Base-by-base conservation (phyloP, 1,140 invertebrate genomes). In the Orchesella cincta region DNA sequence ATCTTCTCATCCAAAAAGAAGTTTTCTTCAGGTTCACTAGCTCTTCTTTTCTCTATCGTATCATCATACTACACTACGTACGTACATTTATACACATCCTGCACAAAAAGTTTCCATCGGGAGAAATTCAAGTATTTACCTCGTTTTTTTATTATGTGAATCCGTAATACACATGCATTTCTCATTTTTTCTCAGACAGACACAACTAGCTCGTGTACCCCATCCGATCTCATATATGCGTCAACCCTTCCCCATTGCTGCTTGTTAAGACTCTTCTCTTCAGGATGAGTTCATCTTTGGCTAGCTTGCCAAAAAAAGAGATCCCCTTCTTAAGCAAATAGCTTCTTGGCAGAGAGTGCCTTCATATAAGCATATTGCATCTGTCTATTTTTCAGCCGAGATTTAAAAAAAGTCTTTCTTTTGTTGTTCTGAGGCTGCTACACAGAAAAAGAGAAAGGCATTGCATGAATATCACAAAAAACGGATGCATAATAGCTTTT, bases 241-340 rank as follows among this genome's bases (percentile, higher is more conserved):
- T 57, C 52, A 57, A 57, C 52, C 52, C 52, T 57, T 57, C 52
- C 23, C 52, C 23, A 29, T 67, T 33, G 29, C 26, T 67, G 8
- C 31, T 12, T 23, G 23, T 57, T 57, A n/a, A 18, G 26, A 16
- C 31, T 33, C 62, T 67, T n/a, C 33, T 33, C 33, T 33, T 67
- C 31, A 33, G 62, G 26, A 67, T 67, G 62, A 67, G 62, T 67
- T 67, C 62, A 67, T 29, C 33, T 67, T n/a, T 67, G 26, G 62
- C 28, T 29, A 33, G 62, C 31, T 33, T 67, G 62, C 62, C 62
- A 67, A 67, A 57, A 57, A 57, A 57, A 57, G 20, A 46, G 20
- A 31, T 31, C 62, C 62, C 62, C 29, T 67, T 67, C 31, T 31
- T 33, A 67, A 67, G 31, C 62, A 67, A 67, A 67, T 67, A 67